A percentile compares a stretch with the other conserved stretches of the same genome.
Conservation (phyloP, 2,113 vertebrate genomes). For the Microcebus lehilahytsara region DNA sequence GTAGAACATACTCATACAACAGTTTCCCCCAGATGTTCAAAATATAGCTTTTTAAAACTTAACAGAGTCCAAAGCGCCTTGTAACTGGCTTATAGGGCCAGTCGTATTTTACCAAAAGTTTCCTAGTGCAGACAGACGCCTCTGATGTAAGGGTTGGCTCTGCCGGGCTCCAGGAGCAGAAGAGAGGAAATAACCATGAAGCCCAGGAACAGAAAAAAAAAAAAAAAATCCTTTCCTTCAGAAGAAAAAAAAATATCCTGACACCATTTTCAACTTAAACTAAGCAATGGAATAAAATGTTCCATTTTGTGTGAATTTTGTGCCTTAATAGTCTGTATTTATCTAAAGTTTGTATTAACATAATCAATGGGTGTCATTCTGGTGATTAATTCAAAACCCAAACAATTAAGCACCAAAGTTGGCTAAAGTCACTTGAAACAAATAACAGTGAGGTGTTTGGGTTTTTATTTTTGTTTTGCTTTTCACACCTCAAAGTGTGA, state of each 20-base stretch:
- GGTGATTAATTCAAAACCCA: constrained; percentile 25
- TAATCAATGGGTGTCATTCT: neutral
- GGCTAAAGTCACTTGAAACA: constrained; percentile 35
- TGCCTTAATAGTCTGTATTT: constrained; percentile 10
- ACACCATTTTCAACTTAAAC: constrained; percentile 9
- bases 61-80: constrained; percentile 24
- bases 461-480: constrained; percentile 17
- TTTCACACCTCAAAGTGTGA: neutral
- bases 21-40: constrained; percentile 49
- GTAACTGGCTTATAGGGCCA: constrained; percentile 40
- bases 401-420: constrained; percentile 29
- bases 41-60: constrained; percentile 52
- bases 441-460: neutral
- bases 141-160: constrained; percentile 73
- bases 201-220: constrained; percentile 25
- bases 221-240: constrained; percentile 40
- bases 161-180: constrained; percentile 38
- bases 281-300: constrained; percentile 28
- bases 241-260: constrained; percentile 13
- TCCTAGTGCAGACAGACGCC: constrained; percentile 69
- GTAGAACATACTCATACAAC: neutral
- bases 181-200: constrained; percentile 59
- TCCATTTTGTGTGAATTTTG: neutral
- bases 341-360: neutral
- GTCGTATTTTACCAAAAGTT: constrained; percentile 64